Evolutionary conservation across 2,888 invertebrate genomes (phyloP), one percentile per base, ranked within the genome.

Genomic region (Orthosia gothica): DNA sequence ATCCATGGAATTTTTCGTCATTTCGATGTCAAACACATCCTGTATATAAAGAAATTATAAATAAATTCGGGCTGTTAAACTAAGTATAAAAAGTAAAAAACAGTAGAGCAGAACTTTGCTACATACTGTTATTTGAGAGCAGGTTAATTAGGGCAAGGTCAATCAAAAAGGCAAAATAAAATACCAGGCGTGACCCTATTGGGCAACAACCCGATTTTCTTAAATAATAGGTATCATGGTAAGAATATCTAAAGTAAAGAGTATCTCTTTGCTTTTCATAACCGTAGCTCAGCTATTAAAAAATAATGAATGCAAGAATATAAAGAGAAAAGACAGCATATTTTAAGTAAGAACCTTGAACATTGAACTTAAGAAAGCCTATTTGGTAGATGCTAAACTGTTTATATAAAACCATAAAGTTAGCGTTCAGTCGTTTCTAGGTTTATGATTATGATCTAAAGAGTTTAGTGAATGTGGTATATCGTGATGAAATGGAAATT

Each of bases 401-500:
- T 84, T 84, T 82, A 82, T 82, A 47, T 62, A 71, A 71, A 67
- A 76, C 76, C 62, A 79, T 83, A 76, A 86, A 82, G 70, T 74
- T 84, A 78, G 62, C 79, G 72, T 83, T 72, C 32, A 71, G 75
- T 65, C 64, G 65, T 73, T 75, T 66, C 59, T 74, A 76, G 54
- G 64, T 85, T 86, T 79, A 86, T 58, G 82, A 74, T 82, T 83
- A 86, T 76, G 70, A 78, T 82, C 68, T 68, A 40, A 74, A 57
- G 62, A 82, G 72, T 69, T 76, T 62, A 50, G 64, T 45, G 70
- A 82, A 84, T 77, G 79, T 64, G 76, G 65, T 62, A 52, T 66
- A 72, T 64, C 68, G 69, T 50, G 73, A 65, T 55, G 54, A 77
- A 83, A 72, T 79, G 61, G 16, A 68, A 76, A 78, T 83, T 71